Percentiles rank a stretch among this genome's conserved stretches.
Conservation (phyloP, 2,113 vertebrate species). For the Herpetotheres cachinnans region DNA sequence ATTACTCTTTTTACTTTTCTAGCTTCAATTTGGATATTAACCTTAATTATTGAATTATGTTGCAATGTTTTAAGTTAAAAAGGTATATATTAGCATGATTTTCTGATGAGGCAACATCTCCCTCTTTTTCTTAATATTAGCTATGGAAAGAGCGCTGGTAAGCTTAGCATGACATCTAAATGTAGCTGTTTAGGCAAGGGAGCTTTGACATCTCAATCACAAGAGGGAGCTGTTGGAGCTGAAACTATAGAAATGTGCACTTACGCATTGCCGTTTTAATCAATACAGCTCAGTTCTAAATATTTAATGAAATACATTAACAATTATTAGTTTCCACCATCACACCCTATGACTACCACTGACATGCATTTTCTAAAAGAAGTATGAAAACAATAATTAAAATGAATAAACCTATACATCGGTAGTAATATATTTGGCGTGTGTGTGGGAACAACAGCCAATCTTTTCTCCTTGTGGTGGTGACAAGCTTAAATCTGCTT, state of each 20-base stretch:
- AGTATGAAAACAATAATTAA: constrained; percentile 72
- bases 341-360: constrained; percentile 50
- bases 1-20: neutral
- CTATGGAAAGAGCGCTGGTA: neutral
- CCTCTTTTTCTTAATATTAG: neutral
- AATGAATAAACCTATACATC: constrained; percentile 53
- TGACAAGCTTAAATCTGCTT: constrained; percentile 59
- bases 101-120: neutral
- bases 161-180: neutral
- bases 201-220: constrained; percentile 29
- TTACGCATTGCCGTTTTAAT: constrained; percentile 11
- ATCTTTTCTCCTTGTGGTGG: constrained; percentile 36
- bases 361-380: constrained; percentile 58
- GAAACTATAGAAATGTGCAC: neutral
- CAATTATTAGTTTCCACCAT: constrained; percentile 71
- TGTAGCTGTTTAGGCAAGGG: neutral
- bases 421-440: constrained; percentile 18
- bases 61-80: constrained; percentile 10
- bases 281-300: constrained; percentile 60
- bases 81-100: neutral
- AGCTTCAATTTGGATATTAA: neutral
- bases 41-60: neutral
- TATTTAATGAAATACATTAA: constrained; percentile 72
- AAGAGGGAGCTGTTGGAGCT: constrained; percentile 80
- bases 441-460: constrained; percentile 36